These are phyloP conservation scores for Syngnathoides biaculeatus DNA, from an alignment of 2,113 vertebrate species.

Conservation along the genomic window DNA sequence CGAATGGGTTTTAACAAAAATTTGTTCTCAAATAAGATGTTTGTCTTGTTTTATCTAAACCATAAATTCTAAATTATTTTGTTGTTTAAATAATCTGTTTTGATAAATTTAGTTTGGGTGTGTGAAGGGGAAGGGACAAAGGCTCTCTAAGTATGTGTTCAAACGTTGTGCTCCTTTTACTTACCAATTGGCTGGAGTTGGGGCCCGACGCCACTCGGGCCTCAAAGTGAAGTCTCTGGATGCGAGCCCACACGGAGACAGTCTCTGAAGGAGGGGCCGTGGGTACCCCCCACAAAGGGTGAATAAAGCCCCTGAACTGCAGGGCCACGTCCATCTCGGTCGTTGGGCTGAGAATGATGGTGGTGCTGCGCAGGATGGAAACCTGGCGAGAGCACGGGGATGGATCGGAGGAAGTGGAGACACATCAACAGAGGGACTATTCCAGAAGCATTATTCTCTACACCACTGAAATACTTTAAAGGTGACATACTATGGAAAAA, in stretches of 20 bases:
- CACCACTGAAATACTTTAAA: slow-evolving; percentile 7
- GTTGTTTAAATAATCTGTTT: not conserved
- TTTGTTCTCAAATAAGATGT: too few relatives aligned
- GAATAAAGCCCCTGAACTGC: slow-evolving; percentile 87
- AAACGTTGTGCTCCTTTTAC: slow-evolving; percentile 15
- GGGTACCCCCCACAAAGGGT: slow-evolving; percentile 80
- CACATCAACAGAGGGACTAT: slow-evolving; percentile 58
- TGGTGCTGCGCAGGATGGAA: slow-evolving; percentile 82
- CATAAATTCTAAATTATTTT: not conserved
- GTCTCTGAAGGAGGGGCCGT: slow-evolving; percentile 67
- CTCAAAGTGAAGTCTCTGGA: slow-evolving; percentile 84
- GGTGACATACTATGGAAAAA: not conserved
- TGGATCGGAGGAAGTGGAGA: slow-evolving; percentile 46
- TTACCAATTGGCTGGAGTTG: slow-evolving; percentile 80
- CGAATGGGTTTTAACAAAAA: too few relatives aligned
- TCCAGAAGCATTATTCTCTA: slow-evolving; percentile 49
- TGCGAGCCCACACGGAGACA: slow-evolving; percentile 83
- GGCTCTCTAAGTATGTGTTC: not conserved
- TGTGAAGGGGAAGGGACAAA: not conserved
- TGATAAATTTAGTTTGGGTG: not conserved
- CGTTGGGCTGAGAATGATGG: slow-evolving; percentile 83
- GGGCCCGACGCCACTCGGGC: slow-evolving; percentile 79
- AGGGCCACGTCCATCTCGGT: slow-evolving; percentile 85
- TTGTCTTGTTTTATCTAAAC: too few relatives aligned
- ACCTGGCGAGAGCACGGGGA: slow-evolving; percentile 67